Conservation (phyloP, 2,888 invertebrate species). For the Drosophila tanythrix region DNA sequence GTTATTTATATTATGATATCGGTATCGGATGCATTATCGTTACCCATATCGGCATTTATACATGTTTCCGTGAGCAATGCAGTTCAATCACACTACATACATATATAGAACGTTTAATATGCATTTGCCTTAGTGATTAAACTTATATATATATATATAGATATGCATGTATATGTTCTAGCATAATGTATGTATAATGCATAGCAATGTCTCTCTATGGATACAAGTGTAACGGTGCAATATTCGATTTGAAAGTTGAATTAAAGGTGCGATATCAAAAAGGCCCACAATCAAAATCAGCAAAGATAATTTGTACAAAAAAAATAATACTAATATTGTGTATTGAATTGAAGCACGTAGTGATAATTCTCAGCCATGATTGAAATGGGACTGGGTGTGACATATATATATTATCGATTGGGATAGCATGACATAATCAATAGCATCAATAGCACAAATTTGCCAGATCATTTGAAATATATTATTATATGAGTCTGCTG, state of each 20-base stretch:
- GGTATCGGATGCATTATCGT: constrained; percentile 8
- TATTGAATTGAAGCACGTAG: constrained; percentile 1
- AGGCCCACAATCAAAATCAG: constrained; percentile 25
- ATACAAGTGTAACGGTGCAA: constrained; percentile 30
- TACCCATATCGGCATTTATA: constrained; percentile 1
- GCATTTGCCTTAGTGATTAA: constrained; percentile 10
- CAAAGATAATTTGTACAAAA: constrained; percentile 22
- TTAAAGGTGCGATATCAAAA: constrained; percentile 22
- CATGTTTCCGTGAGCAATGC: constrained; percentile 9
- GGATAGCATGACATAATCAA: not conserved
- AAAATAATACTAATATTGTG: constrained; percentile 1
- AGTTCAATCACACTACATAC: constrained; percentile 6
- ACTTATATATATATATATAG: constrained; percentile 14
- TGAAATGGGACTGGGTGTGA: constrained; percentile 11
- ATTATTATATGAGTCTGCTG: not conserved
- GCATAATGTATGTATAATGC: constrained; percentile 15
- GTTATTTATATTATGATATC: not conserved
- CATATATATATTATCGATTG: not conserved
- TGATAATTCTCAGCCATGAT: not conserved
- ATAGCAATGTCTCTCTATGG: constrained; percentile 22
- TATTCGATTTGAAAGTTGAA: constrained; percentile 19
- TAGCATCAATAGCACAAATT: not conserved
- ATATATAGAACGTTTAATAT: constrained; percentile 2
- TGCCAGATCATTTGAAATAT: not conserved
- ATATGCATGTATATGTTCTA: constrained; percentile 13